Evolutionary conservation across 2,888 invertebrate genomes (phyloP).

Genomic region (Gymnocheta viridis): DNA sequence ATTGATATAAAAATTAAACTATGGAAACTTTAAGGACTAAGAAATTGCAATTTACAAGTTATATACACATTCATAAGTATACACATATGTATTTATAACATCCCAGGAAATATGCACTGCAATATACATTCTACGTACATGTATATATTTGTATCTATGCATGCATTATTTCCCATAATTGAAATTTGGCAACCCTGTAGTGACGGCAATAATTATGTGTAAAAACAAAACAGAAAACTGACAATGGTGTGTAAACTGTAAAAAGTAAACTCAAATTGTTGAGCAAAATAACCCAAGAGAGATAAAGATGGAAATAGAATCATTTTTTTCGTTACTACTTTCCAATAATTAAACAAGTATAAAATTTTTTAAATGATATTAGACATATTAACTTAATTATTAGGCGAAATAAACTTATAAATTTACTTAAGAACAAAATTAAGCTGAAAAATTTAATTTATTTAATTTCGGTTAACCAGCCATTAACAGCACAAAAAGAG

Average conservation of each 20-base stretch:
- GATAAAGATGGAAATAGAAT: conserved; percentile 51
- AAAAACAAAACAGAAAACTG: conserved; percentile 62
- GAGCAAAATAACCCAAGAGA: conserved; percentile 40
- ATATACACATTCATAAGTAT: no score
- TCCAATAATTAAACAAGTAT: conserved; percentile 8
- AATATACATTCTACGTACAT: neutral
- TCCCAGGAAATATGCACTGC: neutral
- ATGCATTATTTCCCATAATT: neutral
- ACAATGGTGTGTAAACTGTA: conserved; percentile 58
- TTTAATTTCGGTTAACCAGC: conserved; percentile 19
- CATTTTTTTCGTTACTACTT: conserved; percentile 43
- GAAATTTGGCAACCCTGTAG: conserved; percentile 60
- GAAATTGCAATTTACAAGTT: no score
- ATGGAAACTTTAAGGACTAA: no score
- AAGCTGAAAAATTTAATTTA: neutral
- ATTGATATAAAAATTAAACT: no score
- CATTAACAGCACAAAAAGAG: conserved; percentile 56
- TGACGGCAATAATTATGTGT: conserved; percentile 34
- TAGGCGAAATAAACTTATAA: neutral
- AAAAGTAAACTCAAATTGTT: conserved; percentile 13
- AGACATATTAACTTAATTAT: neutral
- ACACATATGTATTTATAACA: neutral
- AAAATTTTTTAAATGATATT: neutral
- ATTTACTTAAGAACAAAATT: neutral
- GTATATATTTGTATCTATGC: neutral